Conservation (phyloP, 2,888 invertebrate genomes). For the Amorpha juglandis region DNA sequence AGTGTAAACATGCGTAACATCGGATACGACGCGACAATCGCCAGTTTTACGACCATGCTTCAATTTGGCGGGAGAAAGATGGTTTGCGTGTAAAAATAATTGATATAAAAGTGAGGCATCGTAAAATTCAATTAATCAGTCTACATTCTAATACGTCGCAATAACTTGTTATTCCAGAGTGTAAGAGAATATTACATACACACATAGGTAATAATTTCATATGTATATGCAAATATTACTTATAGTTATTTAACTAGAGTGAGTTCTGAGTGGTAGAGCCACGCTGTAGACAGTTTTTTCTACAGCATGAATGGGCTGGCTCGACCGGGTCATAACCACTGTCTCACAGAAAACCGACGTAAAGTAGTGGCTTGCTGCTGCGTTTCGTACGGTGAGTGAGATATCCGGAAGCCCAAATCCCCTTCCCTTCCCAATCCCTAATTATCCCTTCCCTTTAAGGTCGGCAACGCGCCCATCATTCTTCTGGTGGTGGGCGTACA, state of each 20-base stretch:
- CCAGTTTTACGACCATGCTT: neutral
- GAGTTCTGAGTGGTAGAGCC: too few species aligned
- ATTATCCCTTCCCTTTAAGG: too few species aligned
- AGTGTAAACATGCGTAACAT: conserved; percentile 23
- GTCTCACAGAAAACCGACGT: too few species aligned
- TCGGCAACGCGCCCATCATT: too few species aligned
- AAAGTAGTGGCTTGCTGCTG: too few species aligned
- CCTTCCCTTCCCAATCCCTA: too few species aligned
- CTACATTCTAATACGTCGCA: neutral
- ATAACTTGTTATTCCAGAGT: neutral
- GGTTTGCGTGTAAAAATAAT: neutral
- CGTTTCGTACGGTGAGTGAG: too few species aligned
- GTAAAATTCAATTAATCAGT: neutral
- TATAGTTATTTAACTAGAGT: neutral
- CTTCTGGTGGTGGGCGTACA: too few species aligned
- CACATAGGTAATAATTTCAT: neutral
- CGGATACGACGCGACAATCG: neutral
- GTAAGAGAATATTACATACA: neutral
- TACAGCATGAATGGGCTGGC: too few species aligned
- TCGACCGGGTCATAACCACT: too few species aligned
- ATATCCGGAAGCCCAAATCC: too few species aligned
- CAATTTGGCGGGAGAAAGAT: neutral
- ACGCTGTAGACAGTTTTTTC: too few species aligned
- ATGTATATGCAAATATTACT: neutral
- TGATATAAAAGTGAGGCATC: neutral